These are phyloP conservation scores for Argyra leucocephala DNA, from an alignment of 2,888 invertebrate genomes.

Conservation along the genomic window DNA sequence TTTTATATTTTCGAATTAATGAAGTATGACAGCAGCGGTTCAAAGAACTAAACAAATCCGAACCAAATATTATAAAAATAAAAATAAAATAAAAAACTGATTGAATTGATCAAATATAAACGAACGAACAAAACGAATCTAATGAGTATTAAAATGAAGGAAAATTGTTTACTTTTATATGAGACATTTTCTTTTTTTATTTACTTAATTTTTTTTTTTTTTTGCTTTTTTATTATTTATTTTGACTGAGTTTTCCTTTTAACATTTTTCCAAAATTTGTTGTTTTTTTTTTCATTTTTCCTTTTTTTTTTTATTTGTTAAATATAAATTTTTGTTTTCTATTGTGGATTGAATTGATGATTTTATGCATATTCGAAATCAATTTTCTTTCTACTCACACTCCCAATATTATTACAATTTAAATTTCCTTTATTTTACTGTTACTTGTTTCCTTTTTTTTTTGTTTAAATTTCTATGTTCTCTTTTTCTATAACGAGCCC, in stretches of 20 bases:
- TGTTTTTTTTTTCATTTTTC: too few relatives aligned
- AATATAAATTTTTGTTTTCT: neutral
- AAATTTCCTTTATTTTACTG: too few relatives aligned
- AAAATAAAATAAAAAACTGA: neutral
- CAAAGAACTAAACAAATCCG: neutral
- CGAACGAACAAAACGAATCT: neutral
- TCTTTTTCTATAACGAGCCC: too few relatives aligned
- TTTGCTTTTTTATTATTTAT: neutral
- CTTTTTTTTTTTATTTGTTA: neutral
- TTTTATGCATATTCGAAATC: neutral
- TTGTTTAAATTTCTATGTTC: too few relatives aligned
- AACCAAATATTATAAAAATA: neutral
- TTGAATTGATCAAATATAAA: neutral
- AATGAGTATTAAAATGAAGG: neutral
- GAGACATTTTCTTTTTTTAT: neutral
- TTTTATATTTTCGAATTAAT: too few relatives aligned
- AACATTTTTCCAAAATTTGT: neutral
- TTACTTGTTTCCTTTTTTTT: too few relatives aligned
- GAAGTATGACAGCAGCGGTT: neutral
- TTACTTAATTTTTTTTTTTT: neutral
- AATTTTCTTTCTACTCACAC: neutral
- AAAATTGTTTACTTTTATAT: conserved; percentile 6
- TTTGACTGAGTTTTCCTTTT: too few relatives aligned
- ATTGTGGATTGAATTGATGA: neutral
- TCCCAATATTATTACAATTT: neutral